Conservation (phyloP, 2,797 vertebrate species). For the Monodelphis domestica region DNA sequence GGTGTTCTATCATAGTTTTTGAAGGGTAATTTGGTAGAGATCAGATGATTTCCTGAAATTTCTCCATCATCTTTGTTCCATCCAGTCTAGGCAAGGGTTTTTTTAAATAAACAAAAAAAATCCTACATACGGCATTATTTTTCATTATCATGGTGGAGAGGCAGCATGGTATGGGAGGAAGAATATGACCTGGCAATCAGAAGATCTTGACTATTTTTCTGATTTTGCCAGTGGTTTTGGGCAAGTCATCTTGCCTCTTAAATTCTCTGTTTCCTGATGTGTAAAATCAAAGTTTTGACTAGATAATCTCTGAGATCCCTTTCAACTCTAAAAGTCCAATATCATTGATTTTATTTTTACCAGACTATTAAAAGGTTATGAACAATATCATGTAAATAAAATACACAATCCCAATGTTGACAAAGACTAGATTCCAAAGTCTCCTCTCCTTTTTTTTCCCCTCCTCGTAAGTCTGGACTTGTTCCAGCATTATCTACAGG, state of each 20-base stretch:
- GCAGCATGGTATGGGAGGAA: background rate
- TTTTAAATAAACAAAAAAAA: too few species aligned
- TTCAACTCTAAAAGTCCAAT: conserved; percentile 52
- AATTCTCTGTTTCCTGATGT: background rate
- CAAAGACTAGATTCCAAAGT: conserved; percentile 74
- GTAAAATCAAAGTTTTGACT: conserved; percentile 1
- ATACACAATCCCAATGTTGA: conserved; percentile 72
- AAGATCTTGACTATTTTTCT: background rate
- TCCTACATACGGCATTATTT: background rate
- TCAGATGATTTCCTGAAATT: too few species aligned
- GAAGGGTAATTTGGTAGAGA: too few species aligned
- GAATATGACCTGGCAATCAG: background rate
- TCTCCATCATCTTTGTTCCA: background rate
- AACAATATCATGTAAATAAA: conserved; percentile 72
- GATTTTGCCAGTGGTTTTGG: background rate
- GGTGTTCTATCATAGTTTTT: too few species aligned
- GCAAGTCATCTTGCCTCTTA: background rate
- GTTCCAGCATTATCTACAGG: conserved; percentile 81
- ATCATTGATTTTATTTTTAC: conserved; percentile 71
- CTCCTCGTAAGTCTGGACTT: conserved; percentile 72
- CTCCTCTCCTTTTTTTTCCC: conserved; percentile 52
- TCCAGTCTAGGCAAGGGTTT: conserved; percentile 22
- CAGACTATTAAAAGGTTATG: conserved; percentile 73
- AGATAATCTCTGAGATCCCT: conserved; percentile 5
- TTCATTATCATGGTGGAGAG: background rate